Base-by-base conservation (phyloP, 2,888 invertebrate species). In the Candidula unifasciata region DNA sequence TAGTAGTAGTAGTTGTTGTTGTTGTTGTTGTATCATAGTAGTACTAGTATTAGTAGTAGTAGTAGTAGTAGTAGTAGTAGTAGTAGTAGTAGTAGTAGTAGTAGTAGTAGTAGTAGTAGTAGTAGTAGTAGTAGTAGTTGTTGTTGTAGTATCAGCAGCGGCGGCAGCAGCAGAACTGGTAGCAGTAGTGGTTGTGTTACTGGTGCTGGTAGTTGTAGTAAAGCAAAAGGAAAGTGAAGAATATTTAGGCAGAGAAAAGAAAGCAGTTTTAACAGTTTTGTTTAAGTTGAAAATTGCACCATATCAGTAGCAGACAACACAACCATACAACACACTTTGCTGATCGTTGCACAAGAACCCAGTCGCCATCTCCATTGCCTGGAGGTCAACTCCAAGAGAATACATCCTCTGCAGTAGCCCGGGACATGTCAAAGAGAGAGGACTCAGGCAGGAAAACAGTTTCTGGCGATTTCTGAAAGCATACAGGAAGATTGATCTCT, bases 381-480 rank as follows among this genome's bases (percentile, higher is more conserved):
- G 37, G n/a, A 88, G 81, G 60, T 88, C 88, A 13, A 88, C 79
- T 16, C 88, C 88, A 44, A 86, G 76, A 10, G 73, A 52, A 77
- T 86, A 84, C 37, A 87, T 66, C 1, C 82, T 44, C 6, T 81
- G 54, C 35, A 84, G 57, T 33, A 86, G 30, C 0, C 76, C 73
- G 88, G 87, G 44, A 69, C 88, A 88, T 0, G 82, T 73, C 13
- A 30, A 54, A 24, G 69, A n/a, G 3, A 87, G 37, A 10, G 87
- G 87, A n/a, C 78, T 80, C 27, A 87, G 78, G 69, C 88, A 88
- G 44, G 84, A 80, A 71, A 88, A 88, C 37, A 88, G 69, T 35
- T 82, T 79, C 1, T 78, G 64, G 0, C 87, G 79, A 16, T 80
- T 78, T 21, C 88, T 88, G 85, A 13, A 74, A 74, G 37, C 18